phyloP scores from a whole-genome alignment of 2,888 invertebrate species.

The Dexiosoma caninum region DNA sequence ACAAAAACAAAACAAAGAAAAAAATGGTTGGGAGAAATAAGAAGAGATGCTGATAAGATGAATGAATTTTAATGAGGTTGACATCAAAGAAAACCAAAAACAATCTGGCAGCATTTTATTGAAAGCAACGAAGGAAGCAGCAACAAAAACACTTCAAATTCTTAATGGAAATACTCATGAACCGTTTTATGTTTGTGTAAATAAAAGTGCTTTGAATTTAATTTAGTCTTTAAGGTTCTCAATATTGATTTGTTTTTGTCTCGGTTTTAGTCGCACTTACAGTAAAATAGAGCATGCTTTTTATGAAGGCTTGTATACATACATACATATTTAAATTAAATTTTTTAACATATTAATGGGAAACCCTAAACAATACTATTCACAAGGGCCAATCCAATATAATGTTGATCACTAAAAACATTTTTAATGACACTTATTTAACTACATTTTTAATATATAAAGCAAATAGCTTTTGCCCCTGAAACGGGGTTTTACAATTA shows the following conservation, averaged over 20 bases:
- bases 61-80: slow-evolving; percentile 57
- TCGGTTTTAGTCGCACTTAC: not conserved
- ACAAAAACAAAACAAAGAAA: slow-evolving; percentile 2
- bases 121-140: not conserved
- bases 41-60: slow-evolving; percentile 45
- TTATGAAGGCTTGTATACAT: too few species aligned
- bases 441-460: too few species aligned
- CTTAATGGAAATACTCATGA: slow-evolving; percentile 28
- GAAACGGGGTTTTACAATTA: too few species aligned
- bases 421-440: too few species aligned
- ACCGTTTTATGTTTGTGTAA: not conserved
- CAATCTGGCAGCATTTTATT: slow-evolving; percentile 41
- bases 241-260: slow-evolving; percentile 14
- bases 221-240: slow-evolving; percentile 1
- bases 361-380: too few species aligned
- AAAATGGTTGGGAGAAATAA: too few species aligned
- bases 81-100: slow-evolving; percentile 40
- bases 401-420: too few species aligned
- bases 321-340: too few species aligned
- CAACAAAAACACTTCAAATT: slow-evolving; percentile 27
- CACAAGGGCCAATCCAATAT: too few species aligned
- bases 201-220: slow-evolving; percentile 2
- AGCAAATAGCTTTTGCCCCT: too few species aligned
- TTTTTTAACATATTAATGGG: too few species aligned
- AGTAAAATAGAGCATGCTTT: not conserved